Evolutionary conservation across 2,113 vertebrate genomes (phyloP).

Genomic region (Cardinalis cardinalis): DNA sequence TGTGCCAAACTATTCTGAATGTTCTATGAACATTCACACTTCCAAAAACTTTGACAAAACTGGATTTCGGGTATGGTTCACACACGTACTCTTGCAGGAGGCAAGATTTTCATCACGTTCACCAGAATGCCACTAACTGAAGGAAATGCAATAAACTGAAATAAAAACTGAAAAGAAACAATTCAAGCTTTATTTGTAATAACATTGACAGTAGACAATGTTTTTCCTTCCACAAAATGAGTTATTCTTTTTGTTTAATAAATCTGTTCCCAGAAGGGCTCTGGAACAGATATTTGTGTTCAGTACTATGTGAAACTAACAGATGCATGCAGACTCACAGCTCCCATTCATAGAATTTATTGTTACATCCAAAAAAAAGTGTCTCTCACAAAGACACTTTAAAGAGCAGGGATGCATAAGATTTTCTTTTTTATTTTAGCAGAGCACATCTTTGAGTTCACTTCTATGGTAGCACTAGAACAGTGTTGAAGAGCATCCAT

Average conservation of each 20-base stretch:
- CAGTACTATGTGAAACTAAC: background rate
- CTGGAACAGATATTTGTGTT: background rate
- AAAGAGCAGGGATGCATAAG: background rate
- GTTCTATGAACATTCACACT: constrained; percentile 37
- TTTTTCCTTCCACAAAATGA: constrained; percentile 4
- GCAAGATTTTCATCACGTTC: constrained; percentile 33
- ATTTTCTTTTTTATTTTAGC: background rate
- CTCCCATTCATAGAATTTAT: background rate
- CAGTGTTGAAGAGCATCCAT: background rate
- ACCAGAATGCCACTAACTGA: constrained; percentile 7
- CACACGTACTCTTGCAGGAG: background rate
- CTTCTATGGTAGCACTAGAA: background rate
- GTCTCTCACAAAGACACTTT: background rate
- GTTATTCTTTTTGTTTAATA: constrained; percentile 10
- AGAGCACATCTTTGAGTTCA: background rate
- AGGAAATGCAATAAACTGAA: constrained; percentile 33
- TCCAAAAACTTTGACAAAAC: constrained; percentile 31
- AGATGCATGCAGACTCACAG: background rate
- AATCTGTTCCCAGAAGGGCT: background rate
- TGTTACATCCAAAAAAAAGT: background rate
- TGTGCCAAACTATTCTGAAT: constrained; percentile 46
- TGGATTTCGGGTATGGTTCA: constrained; percentile 32
- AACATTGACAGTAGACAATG: background rate
- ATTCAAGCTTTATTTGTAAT: background rate
- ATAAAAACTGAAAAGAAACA: background rate